These are phyloP conservation scores for Cossypha niveicapilla DNA, from an alignment of 2,797 vertebrate species.

Conservation along the genomic window DNA sequence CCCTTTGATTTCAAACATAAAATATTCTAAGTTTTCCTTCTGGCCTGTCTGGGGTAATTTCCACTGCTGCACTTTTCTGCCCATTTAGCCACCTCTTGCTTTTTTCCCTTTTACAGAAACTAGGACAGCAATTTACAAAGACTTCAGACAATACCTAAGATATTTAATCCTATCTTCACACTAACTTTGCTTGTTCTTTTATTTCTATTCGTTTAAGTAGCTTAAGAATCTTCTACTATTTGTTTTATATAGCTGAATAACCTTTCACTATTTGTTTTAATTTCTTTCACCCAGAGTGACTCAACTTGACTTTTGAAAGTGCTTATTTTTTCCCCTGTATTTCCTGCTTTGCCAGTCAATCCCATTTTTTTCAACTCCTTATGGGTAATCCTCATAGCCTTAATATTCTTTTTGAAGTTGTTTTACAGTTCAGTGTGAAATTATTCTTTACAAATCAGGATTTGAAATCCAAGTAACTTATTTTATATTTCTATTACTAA, in stretches of 20 bases:
- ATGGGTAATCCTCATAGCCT: neutral
- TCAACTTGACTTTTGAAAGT: constrained; percentile 30
- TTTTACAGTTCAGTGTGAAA: neutral
- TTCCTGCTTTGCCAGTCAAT: neutral
- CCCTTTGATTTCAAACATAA: neutral
- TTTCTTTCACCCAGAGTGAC: constrained; percentile 12
- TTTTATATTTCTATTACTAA: neutral
- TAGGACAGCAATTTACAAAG: neutral
- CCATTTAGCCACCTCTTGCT: neutral
- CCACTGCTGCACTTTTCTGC: neutral
- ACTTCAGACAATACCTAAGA: neutral
- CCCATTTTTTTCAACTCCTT: neutral
- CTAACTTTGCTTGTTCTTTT: neutral
- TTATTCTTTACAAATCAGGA: neutral
- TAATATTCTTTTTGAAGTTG: neutral
- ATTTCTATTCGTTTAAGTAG: constrained; percentile 6
- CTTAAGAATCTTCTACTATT: constrained; percentile 36
- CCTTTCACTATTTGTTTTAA: constrained; percentile 62
- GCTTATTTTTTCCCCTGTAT: neutral
- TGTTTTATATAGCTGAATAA: constrained; percentile 45
- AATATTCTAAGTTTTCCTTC: neutral
- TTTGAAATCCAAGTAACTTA: neutral
- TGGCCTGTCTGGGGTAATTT: neutral
- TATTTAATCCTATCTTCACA: constrained; percentile 16
- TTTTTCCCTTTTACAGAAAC: neutral